Base-by-base conservation (phyloP, 2,113 vertebrate genomes). In the Ceratotherium simum region DNA sequence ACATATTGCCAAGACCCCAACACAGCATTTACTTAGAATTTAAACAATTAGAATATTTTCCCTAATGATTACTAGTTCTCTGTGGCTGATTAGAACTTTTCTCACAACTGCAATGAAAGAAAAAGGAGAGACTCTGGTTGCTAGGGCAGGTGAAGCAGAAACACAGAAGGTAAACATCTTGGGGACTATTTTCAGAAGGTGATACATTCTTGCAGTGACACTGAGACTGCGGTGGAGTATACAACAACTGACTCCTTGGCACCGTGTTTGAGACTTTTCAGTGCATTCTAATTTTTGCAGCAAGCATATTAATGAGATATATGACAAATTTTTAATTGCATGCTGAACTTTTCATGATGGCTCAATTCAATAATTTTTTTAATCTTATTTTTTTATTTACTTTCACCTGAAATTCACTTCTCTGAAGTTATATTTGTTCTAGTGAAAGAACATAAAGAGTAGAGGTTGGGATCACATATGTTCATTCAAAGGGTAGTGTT, bases 151-250 rank as follows among this genome's bases (percentile, higher is more conserved):
- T 95, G 97, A 96, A 93, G 65, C 96, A 94, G 95, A 97, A 96
- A 96, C 0, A 0, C 97, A 98, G 98, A 98, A 92, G 84, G 97
- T 98, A 98, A 95, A 97, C 85, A 98, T 97, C 80, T 95, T 98
- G 97, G 91, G 83, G 96, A 98, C 96, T 98, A 98, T 98, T 99
- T 98, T 98, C 98, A 98, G 98, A 98, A 98, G 94, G 94, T 97
- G 97, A 95, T 90, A 97, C 96, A 62, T 98, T 98, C 97, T 98
- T 98, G 92, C 93, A 97, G 97, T 97, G 98, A 96, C 92, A 96
- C 96, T 96, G 80, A 95, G 84, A 64, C 97, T 96, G 76, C 79
- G 96, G 73, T 27, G 81, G 94, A 98, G 97, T 92, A 84, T 93
- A 98, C 95, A 98, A 92, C 98, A 98, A 98, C 98, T 98, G 97